A percentile compares a stretch with the other conserved stretches of the same genome.
Conservation (phyloP, 2,797 vertebrate species). For the Microtus agrestis region DNA sequence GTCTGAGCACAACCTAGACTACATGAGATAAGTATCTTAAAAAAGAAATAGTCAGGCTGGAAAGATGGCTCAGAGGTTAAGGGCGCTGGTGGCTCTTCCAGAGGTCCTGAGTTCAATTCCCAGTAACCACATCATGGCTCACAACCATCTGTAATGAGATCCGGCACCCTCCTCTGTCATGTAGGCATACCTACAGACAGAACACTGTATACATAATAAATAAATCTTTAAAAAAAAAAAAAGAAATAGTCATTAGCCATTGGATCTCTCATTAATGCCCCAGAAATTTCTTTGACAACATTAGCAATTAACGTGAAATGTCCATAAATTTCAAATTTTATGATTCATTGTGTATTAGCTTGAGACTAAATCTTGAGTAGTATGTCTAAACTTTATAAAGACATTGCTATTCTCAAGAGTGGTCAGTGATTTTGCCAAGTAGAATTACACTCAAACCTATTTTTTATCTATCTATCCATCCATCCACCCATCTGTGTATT, state of each 20-base stretch:
- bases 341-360: background rate
- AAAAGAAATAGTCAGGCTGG: background rate
- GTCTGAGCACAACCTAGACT: background rate
- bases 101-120: too few relatives aligned
- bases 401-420: conserved; percentile 34
- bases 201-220: too few relatives aligned
- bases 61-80: too few relatives aligned
- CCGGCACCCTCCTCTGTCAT: too few relatives aligned
- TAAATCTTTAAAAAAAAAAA: background rate
- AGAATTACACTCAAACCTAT: conserved; percentile 22
- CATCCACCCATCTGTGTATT: too few relatives aligned
- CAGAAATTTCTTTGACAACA: background rate
- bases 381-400: conserved; percentile 29
- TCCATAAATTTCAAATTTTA: background rate
- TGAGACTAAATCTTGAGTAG: conserved; percentile 35
- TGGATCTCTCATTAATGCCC: background rate
- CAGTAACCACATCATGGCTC: too few relatives aligned
- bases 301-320: background rate
- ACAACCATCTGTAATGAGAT: too few relatives aligned
- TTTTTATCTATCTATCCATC: background rate
- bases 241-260: background rate
- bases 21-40: background rate
- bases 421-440: background rate
- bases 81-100: too few relatives aligned
- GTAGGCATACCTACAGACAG: too few relatives aligned